Conservation (phyloP, 2,888 invertebrate species). For the Noctua fimbriata region DNA sequence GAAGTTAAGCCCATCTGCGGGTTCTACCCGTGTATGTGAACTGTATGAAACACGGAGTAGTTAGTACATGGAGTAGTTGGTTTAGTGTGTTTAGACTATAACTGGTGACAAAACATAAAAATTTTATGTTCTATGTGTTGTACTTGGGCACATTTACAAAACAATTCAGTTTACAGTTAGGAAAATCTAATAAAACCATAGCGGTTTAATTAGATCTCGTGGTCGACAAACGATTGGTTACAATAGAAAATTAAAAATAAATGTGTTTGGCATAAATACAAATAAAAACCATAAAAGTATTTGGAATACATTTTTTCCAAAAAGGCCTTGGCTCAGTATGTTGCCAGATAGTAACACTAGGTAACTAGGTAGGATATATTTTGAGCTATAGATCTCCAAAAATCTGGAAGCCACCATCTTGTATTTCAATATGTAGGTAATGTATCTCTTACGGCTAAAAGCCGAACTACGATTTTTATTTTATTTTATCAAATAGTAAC, state of each 20-base stretch:
- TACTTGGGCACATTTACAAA: neutral
- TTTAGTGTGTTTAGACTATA: neutral
- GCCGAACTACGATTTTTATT: too few species aligned
- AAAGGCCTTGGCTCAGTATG: neutral
- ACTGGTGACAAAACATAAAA: neutral
- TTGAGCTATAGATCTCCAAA: too few species aligned
- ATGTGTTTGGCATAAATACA: neutral
- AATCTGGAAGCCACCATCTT: too few species aligned
- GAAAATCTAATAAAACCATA: neutral
- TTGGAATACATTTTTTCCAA: neutral
- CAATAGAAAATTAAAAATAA: neutral
- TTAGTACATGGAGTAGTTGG: conserved; percentile 20
- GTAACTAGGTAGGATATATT: neutral
- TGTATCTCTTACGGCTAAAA: too few species aligned
- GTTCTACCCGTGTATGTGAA: conserved; percentile 20
- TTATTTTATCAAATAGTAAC: too few species aligned
- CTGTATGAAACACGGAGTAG: conserved; percentile 2
- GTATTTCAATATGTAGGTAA: too few species aligned
- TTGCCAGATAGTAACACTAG: neutral
- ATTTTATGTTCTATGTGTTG: neutral
- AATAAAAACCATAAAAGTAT: too few species aligned
- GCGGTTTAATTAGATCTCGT: too few species aligned
- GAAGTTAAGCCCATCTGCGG: conserved; percentile 66
- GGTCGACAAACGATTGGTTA: neutral
- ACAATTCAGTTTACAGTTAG: neutral